Conservation (phyloP, 2,888 invertebrate genomes). For the Erynnis tages region DNA sequence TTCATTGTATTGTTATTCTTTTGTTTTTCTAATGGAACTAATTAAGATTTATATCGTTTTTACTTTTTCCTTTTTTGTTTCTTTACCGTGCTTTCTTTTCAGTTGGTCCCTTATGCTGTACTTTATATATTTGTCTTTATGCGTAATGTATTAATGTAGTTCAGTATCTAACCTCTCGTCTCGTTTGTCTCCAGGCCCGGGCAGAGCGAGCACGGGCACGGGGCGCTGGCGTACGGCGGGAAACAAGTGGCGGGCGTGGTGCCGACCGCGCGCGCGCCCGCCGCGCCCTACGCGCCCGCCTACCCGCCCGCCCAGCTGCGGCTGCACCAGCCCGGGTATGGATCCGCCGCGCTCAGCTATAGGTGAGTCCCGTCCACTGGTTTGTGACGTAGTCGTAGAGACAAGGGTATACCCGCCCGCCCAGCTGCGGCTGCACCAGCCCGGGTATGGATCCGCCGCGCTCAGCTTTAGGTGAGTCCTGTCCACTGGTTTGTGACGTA, state of each 20-base stretch:
- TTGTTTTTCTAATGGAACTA: no score
- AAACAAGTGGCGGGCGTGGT: conserved; percentile 61
- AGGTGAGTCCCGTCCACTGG: conserved; percentile 54
- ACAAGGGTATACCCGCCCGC: conserved; percentile 65
- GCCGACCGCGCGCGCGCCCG: conserved; percentile 66
- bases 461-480: conserved; percentile 69
- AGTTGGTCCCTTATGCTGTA: no score
- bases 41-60: no score
- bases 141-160: not conserved
- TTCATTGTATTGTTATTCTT: no score
- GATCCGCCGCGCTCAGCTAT: conserved; percentile 72
- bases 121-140: no score
- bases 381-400: no score
- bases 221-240: conserved; percentile 73
- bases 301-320: conserved; percentile 67
- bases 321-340: conserved; percentile 73
- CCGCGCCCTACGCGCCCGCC: conserved; percentile 67
- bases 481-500: not conserved
- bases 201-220: conserved; percentile 73
- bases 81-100: no score
- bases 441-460: conserved; percentile 74
- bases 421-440: conserved; percentile 70
- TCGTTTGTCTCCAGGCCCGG: conserved; percentile 59
- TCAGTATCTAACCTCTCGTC: conserved; percentile 18
- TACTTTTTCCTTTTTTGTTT: no score